Conservation (phyloP, 2,888 invertebrate species). For the Lasioglossum oenotherae region DNA sequence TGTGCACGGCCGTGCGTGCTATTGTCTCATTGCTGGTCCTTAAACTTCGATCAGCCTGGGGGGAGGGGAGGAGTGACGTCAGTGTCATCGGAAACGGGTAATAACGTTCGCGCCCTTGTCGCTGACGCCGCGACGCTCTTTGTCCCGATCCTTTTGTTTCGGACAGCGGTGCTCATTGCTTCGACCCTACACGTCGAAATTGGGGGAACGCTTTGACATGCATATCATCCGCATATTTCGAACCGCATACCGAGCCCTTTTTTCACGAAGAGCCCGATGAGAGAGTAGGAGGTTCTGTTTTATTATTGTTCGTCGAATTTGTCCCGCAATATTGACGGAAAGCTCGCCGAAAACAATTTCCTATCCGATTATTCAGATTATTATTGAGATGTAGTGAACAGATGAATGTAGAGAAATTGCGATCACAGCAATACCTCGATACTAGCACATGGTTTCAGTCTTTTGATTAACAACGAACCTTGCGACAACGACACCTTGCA, state of each 20-base stretch:
- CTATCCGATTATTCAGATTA: neutral
- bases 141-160: constrained; percentile 2
- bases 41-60: constrained; percentile 40
- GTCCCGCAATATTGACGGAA: neutral
- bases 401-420: neutral
- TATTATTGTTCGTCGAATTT: neutral
- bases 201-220: neutral
- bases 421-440: neutral
- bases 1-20: neutral
- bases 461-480: too few species aligned
- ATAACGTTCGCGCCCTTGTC: constrained; percentile 22
- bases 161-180: neutral
- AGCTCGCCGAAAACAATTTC: neutral
- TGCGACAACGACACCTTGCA: too few species aligned
- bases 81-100: constrained; percentile 38
- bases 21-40: constrained; percentile 27
- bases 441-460: too few species aligned
- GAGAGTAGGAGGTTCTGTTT: neutral
- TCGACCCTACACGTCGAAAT: neutral
- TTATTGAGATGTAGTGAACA: neutral
- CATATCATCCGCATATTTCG: neutral
- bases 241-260: neutral
- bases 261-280: neutral
- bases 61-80: constrained; percentile 13
- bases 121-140: neutral